Evolutionary conservation across 2,888 invertebrate species (phyloP).

Genomic region (Amblyteles armatorius): DNA sequence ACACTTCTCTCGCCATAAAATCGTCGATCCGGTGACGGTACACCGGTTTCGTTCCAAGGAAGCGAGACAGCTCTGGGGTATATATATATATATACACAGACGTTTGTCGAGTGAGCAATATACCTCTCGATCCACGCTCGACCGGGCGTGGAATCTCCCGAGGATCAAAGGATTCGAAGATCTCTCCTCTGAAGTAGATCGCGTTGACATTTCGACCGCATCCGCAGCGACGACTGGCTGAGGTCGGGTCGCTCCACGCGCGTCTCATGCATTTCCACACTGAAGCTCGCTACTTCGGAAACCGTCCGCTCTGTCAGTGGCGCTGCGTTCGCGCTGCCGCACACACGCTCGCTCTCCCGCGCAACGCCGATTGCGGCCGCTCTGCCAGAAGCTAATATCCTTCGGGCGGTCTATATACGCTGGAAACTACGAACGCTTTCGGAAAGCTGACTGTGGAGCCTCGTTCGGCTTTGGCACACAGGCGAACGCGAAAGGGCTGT

Average conservation of each 20-base stretch:
- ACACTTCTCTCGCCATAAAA: slow-evolving; percentile 32
- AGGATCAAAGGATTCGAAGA: slow-evolving; percentile 25
- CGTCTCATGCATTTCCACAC: background rate
- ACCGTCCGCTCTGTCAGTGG: background rate
- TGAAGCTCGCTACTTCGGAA: background rate
- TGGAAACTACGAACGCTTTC: background rate
- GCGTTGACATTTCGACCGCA: slow-evolving; percentile 32
- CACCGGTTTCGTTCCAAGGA: slow-evolving; percentile 18
- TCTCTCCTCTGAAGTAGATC: background rate
- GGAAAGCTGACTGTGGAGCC: background rate
- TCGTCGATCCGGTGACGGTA: background rate
- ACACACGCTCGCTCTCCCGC: background rate
- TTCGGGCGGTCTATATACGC: slow-evolving; percentile 3
- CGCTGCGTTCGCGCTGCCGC: background rate
- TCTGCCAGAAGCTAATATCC: slow-evolving; percentile 43
- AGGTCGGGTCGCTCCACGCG: slow-evolving; percentile 11
- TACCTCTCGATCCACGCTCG: slow-evolving; percentile 11
- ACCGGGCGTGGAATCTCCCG: slow-evolving; percentile 4
- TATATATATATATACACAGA: background rate
- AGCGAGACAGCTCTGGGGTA: background rate
- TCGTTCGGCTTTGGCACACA: background rate
- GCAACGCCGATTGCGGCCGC: slow-evolving; percentile 34
- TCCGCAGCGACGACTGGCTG: background rate
- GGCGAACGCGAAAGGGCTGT: background rate
- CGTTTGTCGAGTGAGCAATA: background rate